Percentiles rank a stretch among this genome's conserved stretches.
Evolutionary conservation across 2,113 vertebrate genomes (phyloP).

Genomic region (Australoheros scitulus): DNA sequence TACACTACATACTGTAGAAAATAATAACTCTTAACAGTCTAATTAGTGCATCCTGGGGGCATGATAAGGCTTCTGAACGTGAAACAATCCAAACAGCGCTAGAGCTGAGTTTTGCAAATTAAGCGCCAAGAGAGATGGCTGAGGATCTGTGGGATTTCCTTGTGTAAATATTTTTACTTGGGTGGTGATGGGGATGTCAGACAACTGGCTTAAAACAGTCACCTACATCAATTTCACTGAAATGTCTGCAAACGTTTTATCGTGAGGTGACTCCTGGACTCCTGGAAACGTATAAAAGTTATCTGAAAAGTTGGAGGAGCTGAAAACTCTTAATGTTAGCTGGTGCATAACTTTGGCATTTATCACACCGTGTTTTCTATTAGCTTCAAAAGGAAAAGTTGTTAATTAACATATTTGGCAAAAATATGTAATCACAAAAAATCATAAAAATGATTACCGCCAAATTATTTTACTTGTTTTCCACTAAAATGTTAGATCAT

Average conservation of each 20-base stretch:
- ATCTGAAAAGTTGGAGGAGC: background rate
- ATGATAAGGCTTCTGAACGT: conserved; percentile 23
- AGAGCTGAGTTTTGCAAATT: conserved; percentile 55
- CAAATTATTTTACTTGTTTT: background rate
- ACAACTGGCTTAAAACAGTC: conserved; percentile 45
- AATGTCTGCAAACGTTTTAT: conserved; percentile 21
- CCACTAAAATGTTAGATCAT: background rate
- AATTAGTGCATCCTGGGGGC: conserved; percentile 53
- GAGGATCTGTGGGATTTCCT: conserved; percentile 62
- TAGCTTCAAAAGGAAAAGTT: no score
- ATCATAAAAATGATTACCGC: background rate
- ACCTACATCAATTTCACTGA: conserved; percentile 24
- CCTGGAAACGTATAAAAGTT: background rate
- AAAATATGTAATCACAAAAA: background rate
- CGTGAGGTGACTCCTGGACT: background rate
- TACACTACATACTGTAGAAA: conserved; percentile 26
- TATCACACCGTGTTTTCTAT: background rate
- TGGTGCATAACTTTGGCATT: background rate
- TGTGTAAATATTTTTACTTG: conserved; percentile 64
- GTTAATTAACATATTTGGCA: background rate
- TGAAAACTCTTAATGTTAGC: background rate
- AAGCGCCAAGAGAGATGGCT: conserved; percentile 58
- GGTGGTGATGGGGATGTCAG: conserved; percentile 48
- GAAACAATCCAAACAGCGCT: conserved; percentile 51
- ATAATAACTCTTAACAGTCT: conserved; percentile 50